Conservation (phyloP, 2,113 vertebrate genomes). For the Gavialis gangeticus region DNA sequence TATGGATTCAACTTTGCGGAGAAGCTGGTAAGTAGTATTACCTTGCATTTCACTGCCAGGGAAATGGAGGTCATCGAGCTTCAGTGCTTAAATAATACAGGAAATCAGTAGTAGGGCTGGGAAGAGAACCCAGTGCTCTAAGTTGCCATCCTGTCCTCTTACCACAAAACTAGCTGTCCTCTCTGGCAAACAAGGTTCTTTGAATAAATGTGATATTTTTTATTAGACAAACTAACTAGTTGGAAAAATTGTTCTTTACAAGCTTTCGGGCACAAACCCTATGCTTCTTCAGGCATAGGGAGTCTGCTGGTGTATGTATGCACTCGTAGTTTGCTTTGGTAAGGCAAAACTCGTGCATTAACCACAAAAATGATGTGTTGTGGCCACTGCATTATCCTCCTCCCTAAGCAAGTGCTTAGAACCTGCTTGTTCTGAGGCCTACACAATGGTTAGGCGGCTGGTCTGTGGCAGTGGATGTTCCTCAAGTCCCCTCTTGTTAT, state of each 20-base stretch:
- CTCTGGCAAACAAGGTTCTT: background rate
- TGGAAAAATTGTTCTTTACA: too few relatives aligned
- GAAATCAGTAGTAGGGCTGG: rapidly evolving
- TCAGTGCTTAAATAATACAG: rapidly evolving
- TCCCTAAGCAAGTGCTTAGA: background rate
- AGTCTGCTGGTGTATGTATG: too few relatives aligned
- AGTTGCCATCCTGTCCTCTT: rapidly evolving
- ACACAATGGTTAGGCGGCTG: rapidly evolving
- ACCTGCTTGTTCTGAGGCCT: background rate
- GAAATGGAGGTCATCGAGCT: background rate
- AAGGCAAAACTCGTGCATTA: rapidly evolving
- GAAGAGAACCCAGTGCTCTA: background rate
- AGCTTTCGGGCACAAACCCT: too few relatives aligned
- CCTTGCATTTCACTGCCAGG: rapidly evolving
- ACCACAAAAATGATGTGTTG: rapidly evolving
- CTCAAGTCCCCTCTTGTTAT: rapidly evolving
- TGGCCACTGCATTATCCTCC: background rate
- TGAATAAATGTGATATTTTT: too few relatives aligned
- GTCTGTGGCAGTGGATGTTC: rapidly evolving
- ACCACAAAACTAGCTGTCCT: background rate
- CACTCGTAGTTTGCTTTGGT: rapidly evolving
- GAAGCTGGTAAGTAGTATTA: rapidly evolving
- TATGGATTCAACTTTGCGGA: background rate
- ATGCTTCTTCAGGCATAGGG: too few relatives aligned
- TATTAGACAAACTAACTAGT: too few relatives aligned